These are phyloP conservation scores for Tryphoninae sp. DNA, from an alignment of 2,888 invertebrate genomes.

Conservation along the genomic window DNA sequence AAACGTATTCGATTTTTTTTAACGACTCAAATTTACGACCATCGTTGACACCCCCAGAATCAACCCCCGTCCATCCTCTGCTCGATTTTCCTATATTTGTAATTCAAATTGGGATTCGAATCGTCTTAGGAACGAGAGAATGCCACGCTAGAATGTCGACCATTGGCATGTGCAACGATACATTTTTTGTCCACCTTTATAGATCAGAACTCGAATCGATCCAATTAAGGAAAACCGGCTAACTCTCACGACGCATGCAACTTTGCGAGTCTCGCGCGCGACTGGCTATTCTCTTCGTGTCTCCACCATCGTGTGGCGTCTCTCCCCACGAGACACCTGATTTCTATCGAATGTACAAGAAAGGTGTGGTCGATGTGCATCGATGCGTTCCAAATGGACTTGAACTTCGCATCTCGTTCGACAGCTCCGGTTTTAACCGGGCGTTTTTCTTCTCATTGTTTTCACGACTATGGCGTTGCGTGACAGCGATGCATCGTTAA, in stretches of 20 bases:
- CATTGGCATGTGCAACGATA: constrained; percentile 8
- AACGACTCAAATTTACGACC: background rate
- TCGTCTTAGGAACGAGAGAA: constrained; percentile 1
- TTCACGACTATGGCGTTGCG: constrained; percentile 23
- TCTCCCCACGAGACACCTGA: constrained; percentile 54
- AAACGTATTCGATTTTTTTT: background rate
- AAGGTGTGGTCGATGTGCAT: constrained; percentile 51
- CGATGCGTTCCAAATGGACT: constrained; percentile 39
- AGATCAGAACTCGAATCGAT: background rate
- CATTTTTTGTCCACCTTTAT: constrained; percentile 23
- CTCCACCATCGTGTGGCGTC: constrained; percentile 48
- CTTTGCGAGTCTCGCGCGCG: background rate
- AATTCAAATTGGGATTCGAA: constrained; percentile 4
- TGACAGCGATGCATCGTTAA: constrained; percentile 7
- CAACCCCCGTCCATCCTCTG: background rate
- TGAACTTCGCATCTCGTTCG: constrained; percentile 35
- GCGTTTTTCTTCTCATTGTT: constrained; percentile 24
- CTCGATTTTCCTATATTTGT: background rate
- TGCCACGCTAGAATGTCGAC: background rate
- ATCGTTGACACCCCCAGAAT: background rate
- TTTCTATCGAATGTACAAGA: constrained; percentile 61
- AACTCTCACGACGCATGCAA: constrained; percentile 41
- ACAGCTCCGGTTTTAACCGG: background rate
- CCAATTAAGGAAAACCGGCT: constrained; percentile 61
- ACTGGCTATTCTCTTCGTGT: background rate